Conservation (phyloP, 2,888 invertebrate species). For the Tipula unca region DNA sequence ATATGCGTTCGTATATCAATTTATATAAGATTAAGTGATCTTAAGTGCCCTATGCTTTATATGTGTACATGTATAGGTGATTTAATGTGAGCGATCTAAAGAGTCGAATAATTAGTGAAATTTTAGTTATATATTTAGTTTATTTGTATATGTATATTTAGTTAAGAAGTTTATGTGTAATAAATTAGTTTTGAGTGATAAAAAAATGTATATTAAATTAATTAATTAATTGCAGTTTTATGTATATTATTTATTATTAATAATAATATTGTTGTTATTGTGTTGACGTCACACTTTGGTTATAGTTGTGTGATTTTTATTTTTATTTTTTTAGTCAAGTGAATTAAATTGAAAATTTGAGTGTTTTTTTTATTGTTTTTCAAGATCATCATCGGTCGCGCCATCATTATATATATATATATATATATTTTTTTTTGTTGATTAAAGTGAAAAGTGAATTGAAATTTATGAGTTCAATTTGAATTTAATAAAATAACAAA, state of each 20-base stretch:
- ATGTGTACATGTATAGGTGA: too few species aligned
- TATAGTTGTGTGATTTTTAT: neutral
- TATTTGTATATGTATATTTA: too few species aligned
- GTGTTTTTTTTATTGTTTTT: neutral
- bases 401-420: neutral
- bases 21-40: neutral
- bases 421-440: too few species aligned
- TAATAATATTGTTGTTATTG: neutral
- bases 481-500: neutral
- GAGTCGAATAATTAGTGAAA: neutral
- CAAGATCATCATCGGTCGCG: neutral
- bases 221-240: too few species aligned
- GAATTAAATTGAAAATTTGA: neutral
- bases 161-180: neutral
- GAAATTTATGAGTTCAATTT: neutral
- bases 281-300: neutral
- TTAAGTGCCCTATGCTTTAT: too few species aligned
- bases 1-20: neutral
- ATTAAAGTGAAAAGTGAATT: neutral
- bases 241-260: too few species aligned
- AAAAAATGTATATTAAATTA: neutral
- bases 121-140: neutral
- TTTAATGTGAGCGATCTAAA: neutral
- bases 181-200: neutral
- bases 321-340: neutral